Conservation (phyloP, 2,888 invertebrate species). For the Sphecodes monilicornis region DNA sequence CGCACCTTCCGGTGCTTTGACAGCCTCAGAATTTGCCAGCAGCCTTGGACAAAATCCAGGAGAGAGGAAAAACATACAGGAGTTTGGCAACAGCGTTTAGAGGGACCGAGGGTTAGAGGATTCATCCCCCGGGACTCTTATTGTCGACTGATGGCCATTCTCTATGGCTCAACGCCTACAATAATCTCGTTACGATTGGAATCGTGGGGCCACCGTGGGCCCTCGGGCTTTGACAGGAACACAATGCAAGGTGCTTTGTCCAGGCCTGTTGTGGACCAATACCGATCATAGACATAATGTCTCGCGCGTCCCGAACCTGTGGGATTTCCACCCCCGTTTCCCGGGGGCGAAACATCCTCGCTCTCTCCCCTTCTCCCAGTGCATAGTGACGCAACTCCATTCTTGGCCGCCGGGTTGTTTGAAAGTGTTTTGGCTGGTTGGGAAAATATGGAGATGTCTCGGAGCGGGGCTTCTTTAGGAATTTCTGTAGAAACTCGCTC, state of each 20-base stretch:
- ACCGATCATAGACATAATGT: conserved; percentile 61
- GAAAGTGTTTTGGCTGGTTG: conserved; percentile 77
- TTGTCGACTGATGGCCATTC: conserved; percentile 71
- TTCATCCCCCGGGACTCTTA: conserved; percentile 63
- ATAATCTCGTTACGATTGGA: conserved; percentile 82
- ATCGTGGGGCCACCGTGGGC: conserved; percentile 67
- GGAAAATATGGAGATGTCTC: conserved; percentile 77
- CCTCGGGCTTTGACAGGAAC: conserved; percentile 76
- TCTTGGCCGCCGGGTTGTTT: conserved; percentile 64
- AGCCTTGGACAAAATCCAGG: conserved; percentile 26
- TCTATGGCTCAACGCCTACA: conserved; percentile 81
- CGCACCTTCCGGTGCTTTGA: conserved; percentile 74
- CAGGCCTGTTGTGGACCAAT: conserved; percentile 65
- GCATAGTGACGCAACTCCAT: conserved; percentile 44
- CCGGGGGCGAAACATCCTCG: conserved; percentile 58
- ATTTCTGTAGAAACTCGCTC: conserved; percentile 46
- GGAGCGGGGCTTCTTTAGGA: conserved; percentile 43
- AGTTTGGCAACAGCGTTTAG: conserved; percentile 72
- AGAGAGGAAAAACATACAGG: conserved; percentile 50
- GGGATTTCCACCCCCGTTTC: conserved; percentile 71
- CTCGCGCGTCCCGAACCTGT: conserved; percentile 67
- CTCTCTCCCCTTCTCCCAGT: conserved; percentile 2
- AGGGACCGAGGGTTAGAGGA: conserved; percentile 46
- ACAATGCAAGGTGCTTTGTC: conserved; percentile 83
- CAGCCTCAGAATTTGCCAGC: conserved; percentile 33